Evolutionary conservation across 2,797 vertebrate species (phyloP).

Genomic region (Myotis pilosus): DNA sequence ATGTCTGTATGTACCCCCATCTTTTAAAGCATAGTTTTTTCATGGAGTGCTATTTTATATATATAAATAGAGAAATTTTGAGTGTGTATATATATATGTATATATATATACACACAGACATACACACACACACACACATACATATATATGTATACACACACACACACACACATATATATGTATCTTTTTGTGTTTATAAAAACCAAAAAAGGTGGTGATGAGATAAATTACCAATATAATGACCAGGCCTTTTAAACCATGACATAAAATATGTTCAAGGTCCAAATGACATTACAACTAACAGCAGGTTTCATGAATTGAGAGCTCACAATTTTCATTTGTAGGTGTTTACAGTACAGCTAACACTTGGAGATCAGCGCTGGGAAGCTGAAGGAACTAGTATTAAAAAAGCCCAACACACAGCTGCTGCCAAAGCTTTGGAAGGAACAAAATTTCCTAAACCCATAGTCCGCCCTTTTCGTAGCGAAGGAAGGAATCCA

Average conservation of each 20-base stretch:
- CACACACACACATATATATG: no score
- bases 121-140: no score
- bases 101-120: neutral
- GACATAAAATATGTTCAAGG: constrained; percentile 38
- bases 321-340: constrained; percentile 57
- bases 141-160: neutral
- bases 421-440: constrained; percentile 93
- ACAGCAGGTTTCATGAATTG: constrained; percentile 45
- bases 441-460: constrained; percentile 93
- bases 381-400: constrained; percentile 97
- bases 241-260: constrained; percentile 22
- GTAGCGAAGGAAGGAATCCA: constrained; percentile 92
- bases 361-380: constrained; percentile 94
- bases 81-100: neutral
- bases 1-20: neutral
- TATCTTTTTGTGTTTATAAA: constrained; percentile 12
- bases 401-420: constrained; percentile 97
- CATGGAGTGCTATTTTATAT: neutral
- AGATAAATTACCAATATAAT: neutral
- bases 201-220: neutral
- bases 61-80: neutral
- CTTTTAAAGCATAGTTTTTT: constrained; percentile 51
- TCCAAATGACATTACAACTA: constrained; percentile 6
- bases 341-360: constrained; percentile 94
- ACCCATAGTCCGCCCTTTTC: constrained; percentile 89